Conservation (phyloP, 2,113 vertebrate species). For the Numenius arquata region DNA sequence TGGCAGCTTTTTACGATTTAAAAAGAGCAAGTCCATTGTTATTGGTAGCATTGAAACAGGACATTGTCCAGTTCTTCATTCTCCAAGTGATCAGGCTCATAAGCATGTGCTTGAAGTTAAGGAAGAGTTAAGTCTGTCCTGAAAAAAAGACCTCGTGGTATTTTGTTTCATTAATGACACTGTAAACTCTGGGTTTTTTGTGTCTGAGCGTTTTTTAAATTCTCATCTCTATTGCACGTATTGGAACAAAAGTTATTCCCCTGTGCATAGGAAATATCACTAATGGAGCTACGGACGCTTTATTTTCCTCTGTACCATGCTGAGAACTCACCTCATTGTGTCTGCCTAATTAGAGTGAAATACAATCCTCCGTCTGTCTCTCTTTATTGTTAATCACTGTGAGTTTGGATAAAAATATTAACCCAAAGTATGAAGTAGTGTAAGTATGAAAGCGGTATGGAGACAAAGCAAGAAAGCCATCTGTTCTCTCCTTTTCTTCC, state of each 20-base stretch:
- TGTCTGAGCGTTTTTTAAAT: neutral
- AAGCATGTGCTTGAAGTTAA: neutral
- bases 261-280: constrained; percentile 21
- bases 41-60: neutral
- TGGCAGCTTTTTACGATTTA: neutral
- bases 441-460: neutral
- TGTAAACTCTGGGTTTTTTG: neutral
- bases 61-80: neutral
- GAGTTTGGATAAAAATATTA: constrained; percentile 51
- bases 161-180: constrained; percentile 50
- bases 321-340: constrained; percentile 54
- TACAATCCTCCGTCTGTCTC: constrained; percentile 39
- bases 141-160: neutral
- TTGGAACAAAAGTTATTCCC: constrained; percentile 25
- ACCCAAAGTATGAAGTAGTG: neutral
- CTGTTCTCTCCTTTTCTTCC: constrained; percentile 29
- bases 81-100: neutral
- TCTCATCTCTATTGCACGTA: neutral
- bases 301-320: constrained; percentile 27
- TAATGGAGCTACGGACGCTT: constrained; percentile 1
- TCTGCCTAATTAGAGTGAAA: constrained; percentile 60
- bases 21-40: neutral
- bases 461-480: constrained; percentile 42
- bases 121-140: neutral
- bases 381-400: constrained; percentile 17